These are phyloP conservation scores for Empidonax alnorum DNA, from an alignment of 2,113 vertebrate species.

Conservation along the genomic window DNA sequence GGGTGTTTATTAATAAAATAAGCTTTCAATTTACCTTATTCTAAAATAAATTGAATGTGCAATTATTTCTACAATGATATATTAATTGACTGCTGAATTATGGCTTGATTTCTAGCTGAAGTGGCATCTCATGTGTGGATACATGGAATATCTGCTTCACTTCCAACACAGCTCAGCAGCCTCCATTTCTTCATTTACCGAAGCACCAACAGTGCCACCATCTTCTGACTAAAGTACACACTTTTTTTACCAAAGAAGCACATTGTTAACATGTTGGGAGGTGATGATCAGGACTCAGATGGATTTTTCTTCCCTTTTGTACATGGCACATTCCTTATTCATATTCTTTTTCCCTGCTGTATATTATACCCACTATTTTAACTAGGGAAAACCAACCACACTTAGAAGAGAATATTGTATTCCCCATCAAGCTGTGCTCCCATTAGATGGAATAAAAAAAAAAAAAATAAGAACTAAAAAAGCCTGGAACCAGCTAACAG, in stretches of 20 bases:
- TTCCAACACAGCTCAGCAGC: neutral
- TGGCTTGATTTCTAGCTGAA: neutral
- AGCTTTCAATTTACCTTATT: neutral
- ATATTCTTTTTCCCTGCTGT: neutral
- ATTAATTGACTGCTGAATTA: neutral
- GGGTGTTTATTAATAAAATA: neutral
- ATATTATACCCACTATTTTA: neutral
- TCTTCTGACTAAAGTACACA: neutral
- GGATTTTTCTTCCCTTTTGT: neutral
- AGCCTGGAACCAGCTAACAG: neutral
- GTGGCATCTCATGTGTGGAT: neutral
- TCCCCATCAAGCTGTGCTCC: neutral
- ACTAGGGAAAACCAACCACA: neutral
- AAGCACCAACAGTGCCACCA: neutral
- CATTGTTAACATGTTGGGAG: neutral
- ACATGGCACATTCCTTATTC: neutral
- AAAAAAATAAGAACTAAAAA: neutral
- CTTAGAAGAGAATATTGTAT: neutral
- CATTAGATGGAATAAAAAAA: neutral
- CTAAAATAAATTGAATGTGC: neutral
- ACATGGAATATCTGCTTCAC: neutral
- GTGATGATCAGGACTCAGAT: neutral
- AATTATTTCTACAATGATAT: neutral
- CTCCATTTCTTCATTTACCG: neutral
- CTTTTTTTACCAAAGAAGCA: neutral